These are phyloP conservation scores for Tupaia chinensis DNA, from an alignment of 2,113 vertebrate species.

Conservation along the genomic window DNA sequence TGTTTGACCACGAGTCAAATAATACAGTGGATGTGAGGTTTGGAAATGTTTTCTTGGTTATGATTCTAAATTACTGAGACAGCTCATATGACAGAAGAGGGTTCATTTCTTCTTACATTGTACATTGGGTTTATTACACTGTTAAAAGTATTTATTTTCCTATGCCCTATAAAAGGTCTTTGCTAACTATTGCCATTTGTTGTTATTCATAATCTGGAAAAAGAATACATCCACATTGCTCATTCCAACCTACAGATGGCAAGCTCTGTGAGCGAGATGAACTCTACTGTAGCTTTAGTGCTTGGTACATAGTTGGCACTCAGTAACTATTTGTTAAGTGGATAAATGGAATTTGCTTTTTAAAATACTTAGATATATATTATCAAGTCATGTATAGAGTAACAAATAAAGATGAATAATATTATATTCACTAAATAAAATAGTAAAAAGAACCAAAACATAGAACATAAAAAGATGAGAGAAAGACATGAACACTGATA, in stretches of 20 bases:
- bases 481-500: neutral
- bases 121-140: conserved; percentile 30
- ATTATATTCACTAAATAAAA: neutral
- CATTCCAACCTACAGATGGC: neutral
- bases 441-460: neutral
- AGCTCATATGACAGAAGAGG: neutral
- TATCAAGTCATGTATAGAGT: neutral
- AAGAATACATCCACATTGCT: neutral
- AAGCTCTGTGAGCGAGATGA: neutral
- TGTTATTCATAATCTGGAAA: neutral
- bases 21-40: conserved; percentile 96
- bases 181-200: neutral
- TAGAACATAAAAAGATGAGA: neutral
- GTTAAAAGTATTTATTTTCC: conserved; percentile 50
- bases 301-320: neutral
- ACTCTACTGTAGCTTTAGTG: neutral
- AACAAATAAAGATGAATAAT: conserved; percentile 37
- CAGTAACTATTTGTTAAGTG: neutral
- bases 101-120: neutral
- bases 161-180: neutral
- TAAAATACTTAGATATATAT: conserved; percentile 20
- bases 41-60: conserved; percentile 79
- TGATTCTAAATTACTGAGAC: conserved; percentile 32
- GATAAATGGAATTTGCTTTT: conserved; percentile 38
- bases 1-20: conserved; percentile 93